These are phyloP conservation scores for Clinocottus analis DNA, from an alignment of 2,113 vertebrate species.

Conservation along the genomic window DNA sequence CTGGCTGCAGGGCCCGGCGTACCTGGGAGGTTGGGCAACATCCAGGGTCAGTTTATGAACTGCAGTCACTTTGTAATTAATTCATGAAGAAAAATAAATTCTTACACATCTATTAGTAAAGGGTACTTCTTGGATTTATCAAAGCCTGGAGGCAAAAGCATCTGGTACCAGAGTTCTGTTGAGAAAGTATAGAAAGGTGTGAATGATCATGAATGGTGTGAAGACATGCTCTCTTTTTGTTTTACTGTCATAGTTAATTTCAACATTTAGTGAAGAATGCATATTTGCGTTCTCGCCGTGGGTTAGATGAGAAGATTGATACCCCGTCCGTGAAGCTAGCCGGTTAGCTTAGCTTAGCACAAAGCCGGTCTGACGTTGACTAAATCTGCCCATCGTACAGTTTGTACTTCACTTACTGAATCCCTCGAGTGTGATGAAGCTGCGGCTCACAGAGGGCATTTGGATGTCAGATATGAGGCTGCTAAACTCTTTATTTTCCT, in stretches of 20 bases:
- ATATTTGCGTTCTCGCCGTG: not conserved
- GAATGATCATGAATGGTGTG: not conserved
- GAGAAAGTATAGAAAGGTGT: constrained; percentile 25
- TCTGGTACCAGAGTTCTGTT: constrained; percentile 93
- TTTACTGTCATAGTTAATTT: not conserved
- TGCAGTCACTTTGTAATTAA: too few species aligned
- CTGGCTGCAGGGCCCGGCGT: constrained; percentile 96
- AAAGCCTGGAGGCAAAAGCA: constrained; percentile 94
- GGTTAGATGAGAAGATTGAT: not conserved
- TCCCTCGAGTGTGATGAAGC: constrained; percentile 71
- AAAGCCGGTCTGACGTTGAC: not conserved
- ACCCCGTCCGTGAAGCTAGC: not conserved
- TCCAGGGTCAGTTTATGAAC: not conserved
- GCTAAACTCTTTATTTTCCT: constrained; percentile 86
- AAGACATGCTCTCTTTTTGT: too few species aligned
- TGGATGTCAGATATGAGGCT: constrained; percentile 81
- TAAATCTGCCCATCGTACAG: not conserved
- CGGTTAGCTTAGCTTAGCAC: not conserved
- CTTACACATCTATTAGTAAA: constrained; percentile 95
- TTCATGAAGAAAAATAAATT: too few species aligned
- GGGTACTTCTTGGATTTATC: constrained; percentile 93
- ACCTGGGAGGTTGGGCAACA: constrained; percentile 77
- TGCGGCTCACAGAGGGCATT: constrained; percentile 86
- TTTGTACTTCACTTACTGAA: constrained; percentile 81
- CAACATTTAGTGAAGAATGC: not conserved